Conservation (phyloP, 2,113 vertebrate genomes). For the Canis aureus region DNA sequence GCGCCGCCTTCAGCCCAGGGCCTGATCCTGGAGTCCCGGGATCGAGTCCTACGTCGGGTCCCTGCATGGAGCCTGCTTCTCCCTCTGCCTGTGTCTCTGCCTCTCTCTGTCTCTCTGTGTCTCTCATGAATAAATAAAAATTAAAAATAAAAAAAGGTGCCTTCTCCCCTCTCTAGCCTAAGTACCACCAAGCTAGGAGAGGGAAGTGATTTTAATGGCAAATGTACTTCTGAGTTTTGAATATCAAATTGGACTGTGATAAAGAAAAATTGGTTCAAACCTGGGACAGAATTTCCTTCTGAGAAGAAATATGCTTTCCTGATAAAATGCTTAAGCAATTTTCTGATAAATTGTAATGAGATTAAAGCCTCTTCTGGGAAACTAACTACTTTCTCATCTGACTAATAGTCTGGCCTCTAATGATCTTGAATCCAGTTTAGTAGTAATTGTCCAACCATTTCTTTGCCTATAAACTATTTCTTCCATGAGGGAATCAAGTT, state of each 20-base stretch:
- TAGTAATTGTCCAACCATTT: slow-evolving; percentile 4
- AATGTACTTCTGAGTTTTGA: not conserved
- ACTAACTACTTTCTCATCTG: not conserved
- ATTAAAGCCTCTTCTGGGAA: slow-evolving; percentile 47
- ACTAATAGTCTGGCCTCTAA: not conserved
- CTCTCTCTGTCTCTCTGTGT: no score
- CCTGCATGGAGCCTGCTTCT: no score
- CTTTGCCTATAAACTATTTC: not conserved
- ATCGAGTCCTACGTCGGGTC: no score
- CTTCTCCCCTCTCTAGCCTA: not conserved
- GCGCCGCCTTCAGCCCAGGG: no score
- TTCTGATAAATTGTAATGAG: slow-evolving; percentile 32
- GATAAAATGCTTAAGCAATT: slow-evolving; percentile 55
- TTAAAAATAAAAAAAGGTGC: no score
- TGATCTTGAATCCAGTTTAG: not conserved
- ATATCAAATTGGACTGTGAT: slow-evolving; percentile 37
- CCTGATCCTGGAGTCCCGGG: no score
- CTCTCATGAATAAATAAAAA: no score
- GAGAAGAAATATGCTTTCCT: slow-evolving; percentile 27
- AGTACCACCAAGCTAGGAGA: not conserved
- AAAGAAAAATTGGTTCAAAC: slow-evolving; percentile 45
- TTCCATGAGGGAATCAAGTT: not conserved
- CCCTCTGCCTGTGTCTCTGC: no score
- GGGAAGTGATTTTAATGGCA: not conserved
- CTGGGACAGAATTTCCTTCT: not conserved